Evolutionary conservation across 2,113 vertebrate genomes (phyloP).

Genomic region (Ochotona curzoniae): DNA sequence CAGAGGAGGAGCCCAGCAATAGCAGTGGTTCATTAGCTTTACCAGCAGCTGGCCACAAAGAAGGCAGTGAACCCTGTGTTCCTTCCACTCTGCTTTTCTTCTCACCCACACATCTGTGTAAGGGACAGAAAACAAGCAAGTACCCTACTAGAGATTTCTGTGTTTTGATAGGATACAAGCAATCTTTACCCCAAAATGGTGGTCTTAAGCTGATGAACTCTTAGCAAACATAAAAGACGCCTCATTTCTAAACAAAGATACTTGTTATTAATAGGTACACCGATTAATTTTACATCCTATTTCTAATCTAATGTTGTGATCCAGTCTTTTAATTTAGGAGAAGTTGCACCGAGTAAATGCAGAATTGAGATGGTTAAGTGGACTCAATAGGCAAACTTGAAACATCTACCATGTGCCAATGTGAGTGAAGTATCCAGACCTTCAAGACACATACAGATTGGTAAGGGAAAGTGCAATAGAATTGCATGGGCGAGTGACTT

Average conservation of each 20-base stretch:
- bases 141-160: background rate
- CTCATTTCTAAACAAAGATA: background rate
- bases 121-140: background rate
- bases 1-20: no score
- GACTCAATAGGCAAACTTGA: background rate
- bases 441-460: background rate
- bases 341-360: background rate
- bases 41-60: background rate
- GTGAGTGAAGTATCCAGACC: background rate
- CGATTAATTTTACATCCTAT: background rate
- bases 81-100: background rate
- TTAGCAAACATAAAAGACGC: background rate
- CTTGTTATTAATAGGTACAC: background rate
- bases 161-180: background rate
- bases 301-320: background rate
- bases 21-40: background rate
- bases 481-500: background rate
- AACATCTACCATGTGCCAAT: background rate
- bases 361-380: background rate
- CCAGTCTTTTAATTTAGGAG: background rate
- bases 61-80: background rate
- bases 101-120: fast-evolving
- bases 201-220: background rate
- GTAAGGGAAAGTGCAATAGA: background rate
- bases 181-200: background rate